Evolutionary conservation across 1,140 invertebrate genomes (phyloP), one percentile per base, ranked within the genome.

Genomic region (Drosophila jambulina): DNA sequence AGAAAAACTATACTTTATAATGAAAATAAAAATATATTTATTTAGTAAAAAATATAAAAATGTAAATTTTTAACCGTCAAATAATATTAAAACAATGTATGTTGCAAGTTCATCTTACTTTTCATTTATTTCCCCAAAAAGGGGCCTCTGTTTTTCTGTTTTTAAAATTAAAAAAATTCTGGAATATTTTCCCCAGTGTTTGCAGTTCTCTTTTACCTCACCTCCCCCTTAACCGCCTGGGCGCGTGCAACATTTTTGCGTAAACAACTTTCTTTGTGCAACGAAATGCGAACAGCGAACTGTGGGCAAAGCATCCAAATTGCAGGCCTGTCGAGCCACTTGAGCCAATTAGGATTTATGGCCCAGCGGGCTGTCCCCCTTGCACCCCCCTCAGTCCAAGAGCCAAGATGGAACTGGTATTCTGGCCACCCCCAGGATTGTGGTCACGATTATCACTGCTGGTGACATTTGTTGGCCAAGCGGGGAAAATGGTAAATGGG

Each of bases 221-320:
- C 4, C 2, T 34, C 29, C 59, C 34, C 64, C 9, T 79, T 75
- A 57, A 48, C 62, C 60, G 34, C 32, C 60, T 61, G 49, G 42
- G 42, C 56, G 77, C 67, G 62, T 71, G 67, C 72, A 77, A 81
- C 77, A 76, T 84, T 80, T 84, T 85, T 84, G 71, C 77, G 82
- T 85, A 85, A 84, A 84, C 82, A 84, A 84, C 67, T 71, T 81
- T 74, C 82, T 78, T 85, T 81, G 64, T 85, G 78, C 78, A 85
- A 45, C 78, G 78, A 84, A 84, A 84, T 85, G 77, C 67, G 68
- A 80, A 43, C 54, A 53, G 38, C 54, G 23, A 67, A 34, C 34
- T 19, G 63, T 43, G 49, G 29, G 59, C 61, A 51, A 63, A 53
- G 68, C 57, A 61, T 46, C 49, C 62, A 62, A 79, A 62, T 57